phyloP scores from a whole-genome alignment of 1,140 invertebrate species.

The Drosophila eugracilis region DNA sequence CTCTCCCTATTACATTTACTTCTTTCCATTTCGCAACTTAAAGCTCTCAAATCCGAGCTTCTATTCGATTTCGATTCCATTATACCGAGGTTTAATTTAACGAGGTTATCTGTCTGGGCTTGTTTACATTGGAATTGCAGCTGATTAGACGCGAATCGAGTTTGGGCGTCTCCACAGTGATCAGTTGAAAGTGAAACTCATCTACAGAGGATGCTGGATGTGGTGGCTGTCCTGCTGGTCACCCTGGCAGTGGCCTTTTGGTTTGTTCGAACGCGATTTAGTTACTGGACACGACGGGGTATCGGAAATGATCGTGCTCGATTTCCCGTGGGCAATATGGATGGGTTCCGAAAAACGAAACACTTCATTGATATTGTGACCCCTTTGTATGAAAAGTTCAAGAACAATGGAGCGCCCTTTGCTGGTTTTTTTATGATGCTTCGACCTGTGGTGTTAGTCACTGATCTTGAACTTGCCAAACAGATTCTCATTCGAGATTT shows the following conservation, averaged over 20 bases:
- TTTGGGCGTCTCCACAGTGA: neutral
- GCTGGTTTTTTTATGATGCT: conserved; percentile 64
- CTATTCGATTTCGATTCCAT: conserved; percentile 21
- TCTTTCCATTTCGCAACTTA: conserved; percentile 2
- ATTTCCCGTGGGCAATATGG: conserved; percentile 67
- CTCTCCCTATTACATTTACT: neutral
- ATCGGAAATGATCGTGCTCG: conserved; percentile 67
- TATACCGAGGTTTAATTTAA: conserved; percentile 2
- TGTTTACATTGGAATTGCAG: conserved; percentile 37
- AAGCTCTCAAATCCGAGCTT: conserved; percentile 12
- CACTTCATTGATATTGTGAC: conserved; percentile 72
- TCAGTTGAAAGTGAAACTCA: conserved; percentile 51
- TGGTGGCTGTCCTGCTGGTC: conserved; percentile 56
- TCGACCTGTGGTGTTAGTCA: conserved; percentile 59
- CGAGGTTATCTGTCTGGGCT: conserved; percentile 30
- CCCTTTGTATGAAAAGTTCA: conserved; percentile 62
- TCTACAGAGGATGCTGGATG: conserved; percentile 52
- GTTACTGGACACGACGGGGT: conserved; percentile 85
- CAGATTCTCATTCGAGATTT: conserved; percentile 87
- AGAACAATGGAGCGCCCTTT: conserved; percentile 57
- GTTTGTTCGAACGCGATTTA: conserved; percentile 57
- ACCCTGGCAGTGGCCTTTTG: conserved; percentile 49
- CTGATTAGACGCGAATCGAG: conserved; percentile 28
- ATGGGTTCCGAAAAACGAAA: conserved; percentile 36
- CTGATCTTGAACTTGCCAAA: conserved; percentile 85